Evolutionary conservation across 1,140 invertebrate genomes (phyloP).

Genomic region (Hirudo medicinalis): DNA sequence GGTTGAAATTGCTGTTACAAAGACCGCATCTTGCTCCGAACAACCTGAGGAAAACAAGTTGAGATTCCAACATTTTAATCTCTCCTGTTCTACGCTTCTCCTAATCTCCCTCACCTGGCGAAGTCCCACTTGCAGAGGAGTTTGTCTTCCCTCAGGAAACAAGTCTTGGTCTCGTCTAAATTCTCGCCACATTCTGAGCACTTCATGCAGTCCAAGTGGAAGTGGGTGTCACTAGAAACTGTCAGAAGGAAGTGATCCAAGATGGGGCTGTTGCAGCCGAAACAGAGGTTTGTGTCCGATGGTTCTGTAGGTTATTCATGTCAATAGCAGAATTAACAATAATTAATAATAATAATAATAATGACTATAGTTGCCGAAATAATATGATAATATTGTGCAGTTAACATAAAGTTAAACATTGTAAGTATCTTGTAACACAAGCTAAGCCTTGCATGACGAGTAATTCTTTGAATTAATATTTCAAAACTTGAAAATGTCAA

Average conservation of each 20-base stretch:
- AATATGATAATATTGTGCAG: too few relatives aligned
- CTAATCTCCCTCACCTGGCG: not conserved
- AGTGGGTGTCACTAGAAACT: not conserved
- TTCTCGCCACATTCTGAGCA: not conserved
- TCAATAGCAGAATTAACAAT: too few relatives aligned
- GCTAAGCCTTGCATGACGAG: too few relatives aligned
- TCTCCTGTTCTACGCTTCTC: too few relatives aligned
- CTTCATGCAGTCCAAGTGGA: constrained; percentile 2
- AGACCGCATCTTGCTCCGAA: constrained; percentile 47
- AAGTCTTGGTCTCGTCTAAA: constrained; percentile 2
- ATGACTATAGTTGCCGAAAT: too few relatives aligned
- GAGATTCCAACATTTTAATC: too few relatives aligned
- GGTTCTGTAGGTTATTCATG: not conserved
- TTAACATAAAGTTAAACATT: too few relatives aligned
- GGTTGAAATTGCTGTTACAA: constrained; percentile 78
- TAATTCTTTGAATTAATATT: too few relatives aligned
- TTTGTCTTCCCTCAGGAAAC: not conserved
- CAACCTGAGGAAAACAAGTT: constrained; percentile 27
- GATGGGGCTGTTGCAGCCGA: not conserved
- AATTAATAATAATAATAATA: too few relatives aligned
- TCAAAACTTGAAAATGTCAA: too few relatives aligned
- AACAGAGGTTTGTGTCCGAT: not conserved
- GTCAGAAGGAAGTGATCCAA: constrained; percentile 2
- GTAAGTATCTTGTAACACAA: too few relatives aligned
- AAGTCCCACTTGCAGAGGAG: constrained; percentile 1